Conservation (phyloP, 2,888 invertebrate genomes). For the Colletes collaris region DNA sequence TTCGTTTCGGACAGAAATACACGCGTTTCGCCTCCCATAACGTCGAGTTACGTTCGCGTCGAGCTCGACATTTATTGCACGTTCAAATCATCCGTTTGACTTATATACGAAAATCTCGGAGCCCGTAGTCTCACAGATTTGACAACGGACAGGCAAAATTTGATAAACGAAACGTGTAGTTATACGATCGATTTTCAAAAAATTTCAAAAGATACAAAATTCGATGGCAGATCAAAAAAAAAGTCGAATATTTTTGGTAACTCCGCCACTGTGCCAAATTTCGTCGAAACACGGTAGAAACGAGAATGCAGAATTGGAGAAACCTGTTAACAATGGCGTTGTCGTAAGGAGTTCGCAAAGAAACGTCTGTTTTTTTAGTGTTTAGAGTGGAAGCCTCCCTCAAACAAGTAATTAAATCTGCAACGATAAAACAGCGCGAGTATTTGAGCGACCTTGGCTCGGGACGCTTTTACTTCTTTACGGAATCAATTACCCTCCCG, state of each 20-base stretch:
- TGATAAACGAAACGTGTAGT: too few species aligned
- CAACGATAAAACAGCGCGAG: slow-evolving; percentile 13
- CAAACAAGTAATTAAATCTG: slow-evolving; percentile 18
- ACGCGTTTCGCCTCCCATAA: background rate
- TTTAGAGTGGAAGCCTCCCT: slow-evolving; percentile 10
- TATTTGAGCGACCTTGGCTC: slow-evolving; percentile 3
- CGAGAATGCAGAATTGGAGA: too few species aligned
- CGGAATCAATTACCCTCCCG: slow-evolving; percentile 22
- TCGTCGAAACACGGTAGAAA: too few species aligned
- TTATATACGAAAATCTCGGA: slow-evolving; percentile 42
- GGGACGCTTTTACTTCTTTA: background rate
- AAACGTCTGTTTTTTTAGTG: too few species aligned
- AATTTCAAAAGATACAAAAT: too few species aligned
- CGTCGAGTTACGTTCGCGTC: slow-evolving; percentile 15
- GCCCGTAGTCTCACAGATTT: background rate
- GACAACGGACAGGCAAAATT: too few species aligned
- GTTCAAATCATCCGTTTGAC: slow-evolving; percentile 48
- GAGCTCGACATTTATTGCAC: slow-evolving; percentile 47
- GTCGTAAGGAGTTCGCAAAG: too few species aligned
- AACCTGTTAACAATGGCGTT: too few species aligned
- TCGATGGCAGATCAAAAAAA: too few species aligned
- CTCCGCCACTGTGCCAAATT: too few species aligned
- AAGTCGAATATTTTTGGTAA: too few species aligned
- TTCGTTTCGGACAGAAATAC: background rate
- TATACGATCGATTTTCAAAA: too few species aligned